phyloP scores from a whole-genome alignment of 2,113 vertebrate genomes.

The Caranx ignobilis region DNA sequence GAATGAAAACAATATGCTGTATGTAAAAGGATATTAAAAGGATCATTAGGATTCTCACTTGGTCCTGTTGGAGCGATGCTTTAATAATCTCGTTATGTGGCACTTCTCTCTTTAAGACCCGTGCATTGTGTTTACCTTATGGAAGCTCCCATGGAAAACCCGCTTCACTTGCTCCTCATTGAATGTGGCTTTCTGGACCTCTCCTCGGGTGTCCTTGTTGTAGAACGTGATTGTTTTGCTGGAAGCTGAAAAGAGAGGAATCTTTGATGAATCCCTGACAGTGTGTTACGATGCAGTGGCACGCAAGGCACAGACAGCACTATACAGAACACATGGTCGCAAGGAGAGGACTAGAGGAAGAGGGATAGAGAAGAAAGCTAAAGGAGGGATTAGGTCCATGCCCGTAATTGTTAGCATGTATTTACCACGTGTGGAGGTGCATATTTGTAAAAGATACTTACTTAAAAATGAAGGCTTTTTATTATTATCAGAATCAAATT shows the following conservation, averaged over 20 bases:
- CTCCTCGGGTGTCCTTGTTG: constrained; percentile 95
- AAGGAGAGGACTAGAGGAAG: background rate
- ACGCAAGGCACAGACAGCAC: constrained; percentile 56
- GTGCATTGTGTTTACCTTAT: constrained; percentile 90
- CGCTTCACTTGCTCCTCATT: constrained; percentile 92
- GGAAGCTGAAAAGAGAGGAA: constrained; percentile 86
- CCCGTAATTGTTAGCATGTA: constrained; percentile 41
- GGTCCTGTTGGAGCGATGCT: constrained; percentile 1
- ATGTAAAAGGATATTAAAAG: background rate
- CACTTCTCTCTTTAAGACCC: background rate
- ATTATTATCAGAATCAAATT: background rate
- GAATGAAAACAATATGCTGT: constrained; percentile 18
- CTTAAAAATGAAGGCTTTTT: constrained; percentile 11
- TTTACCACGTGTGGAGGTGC: constrained; percentile 26
- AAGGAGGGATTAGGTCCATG: constrained; percentile 45
- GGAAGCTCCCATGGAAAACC: constrained; percentile 98
- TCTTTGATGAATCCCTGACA: constrained; percentile 68
- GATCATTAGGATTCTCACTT: constrained; percentile 10
- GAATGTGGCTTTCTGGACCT: constrained; percentile 92
- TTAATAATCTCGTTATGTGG: constrained; percentile 33
- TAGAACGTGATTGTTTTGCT: constrained; percentile 96
- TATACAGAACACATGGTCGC: constrained; percentile 63
- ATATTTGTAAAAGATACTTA: constrained; percentile 33
- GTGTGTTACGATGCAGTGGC: constrained; percentile 43
- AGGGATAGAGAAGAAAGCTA: constrained; percentile 31